A percentile compares a stretch with the other conserved stretches of the same genome.
Conservation (phyloP, 2,113 vertebrate species). For the Ceyx cyanopectus region DNA sequence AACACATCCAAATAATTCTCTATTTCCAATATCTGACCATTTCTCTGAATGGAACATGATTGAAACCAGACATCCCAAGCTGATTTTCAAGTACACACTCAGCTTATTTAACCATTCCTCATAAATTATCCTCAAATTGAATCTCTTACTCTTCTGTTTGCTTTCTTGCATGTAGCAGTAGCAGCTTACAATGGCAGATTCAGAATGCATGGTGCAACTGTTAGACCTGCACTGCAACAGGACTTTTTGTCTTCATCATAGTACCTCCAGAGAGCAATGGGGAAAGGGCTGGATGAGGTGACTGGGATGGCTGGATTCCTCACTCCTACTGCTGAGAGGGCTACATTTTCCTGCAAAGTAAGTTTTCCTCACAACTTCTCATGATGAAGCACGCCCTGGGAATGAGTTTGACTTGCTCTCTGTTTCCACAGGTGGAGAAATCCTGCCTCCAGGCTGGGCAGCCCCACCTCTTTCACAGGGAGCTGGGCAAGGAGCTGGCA, state of each 20-base stretch:
- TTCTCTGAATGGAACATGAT: not conserved
- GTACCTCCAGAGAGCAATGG: not conserved
- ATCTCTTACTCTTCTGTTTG: not conserved
- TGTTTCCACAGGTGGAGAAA: slow-evolving; percentile 15
- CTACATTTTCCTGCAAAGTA: not conserved
- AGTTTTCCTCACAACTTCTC: not conserved
- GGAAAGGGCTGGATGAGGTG: not conserved
- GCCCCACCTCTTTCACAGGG: not conserved
- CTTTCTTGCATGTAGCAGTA: not conserved
- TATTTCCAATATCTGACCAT: slow-evolving; percentile 3
- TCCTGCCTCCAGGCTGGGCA: not conserved
- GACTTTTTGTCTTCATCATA: not conserved
- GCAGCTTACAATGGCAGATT: not conserved
- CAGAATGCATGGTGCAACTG: not conserved
- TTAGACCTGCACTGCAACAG: not conserved
- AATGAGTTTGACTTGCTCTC: not conserved
- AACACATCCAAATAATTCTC: not conserved
- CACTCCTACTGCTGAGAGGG: not conserved
- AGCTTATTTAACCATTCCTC: not conserved
- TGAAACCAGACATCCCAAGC: not conserved
- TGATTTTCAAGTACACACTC: not conserved
- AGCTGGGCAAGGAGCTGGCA: not conserved
- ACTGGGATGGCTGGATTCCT: not conserved
- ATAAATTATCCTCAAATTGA: slow-evolving; percentile 16
- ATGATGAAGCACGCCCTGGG: not conserved